Evolutionary conservation across 2,797 vertebrate species (phyloP), one percentile per base, ranked within the genome.

Genomic region (Coendou prehensilis): DNA sequence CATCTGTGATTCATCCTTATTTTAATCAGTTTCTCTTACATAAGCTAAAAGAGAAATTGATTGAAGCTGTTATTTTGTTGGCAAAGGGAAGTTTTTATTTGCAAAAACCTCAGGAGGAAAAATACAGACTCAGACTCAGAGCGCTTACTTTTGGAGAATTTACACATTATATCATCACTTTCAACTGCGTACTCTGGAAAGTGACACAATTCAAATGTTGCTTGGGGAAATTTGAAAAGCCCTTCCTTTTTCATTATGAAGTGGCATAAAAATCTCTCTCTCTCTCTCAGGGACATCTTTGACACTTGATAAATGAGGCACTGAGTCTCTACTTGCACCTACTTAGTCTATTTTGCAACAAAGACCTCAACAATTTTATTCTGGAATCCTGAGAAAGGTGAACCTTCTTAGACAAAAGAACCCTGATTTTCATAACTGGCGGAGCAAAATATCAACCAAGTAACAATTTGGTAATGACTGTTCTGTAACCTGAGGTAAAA

Each of bases 11-110:
- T 90, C 84, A 92, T 76, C 61, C 88, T 97, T 83, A 89, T 97
- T 97, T 97, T 96, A 97, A 97, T 98, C 95, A 97, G 80, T 64
- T 89, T 94, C 71, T 96, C 84, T 92, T 96, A 97, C 71, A 95
- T 71, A 87, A 92, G 87, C 89, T 91, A 93, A 96, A 97, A 96
- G 83, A 93, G 54, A 94, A 96, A 96, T 93, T 95, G 88, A 97
- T 96, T 88, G 76, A 97, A 96, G 73, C 57, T 92, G 56, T 87
- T 97, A 83, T 52, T 97, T 73, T 79, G 9, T 37, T 95, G 45
- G 37, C 83, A 88, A 93, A 96, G 50, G 84, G 57, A 78, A 91
- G 50, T 50, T 64, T 87, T 91, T 93, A 59, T 94, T 95, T 91
- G 52, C 50, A 69, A 78, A 95, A 95, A 78, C n/a, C 79, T 93